phyloP scores from a whole-genome alignment of 2,888 invertebrate species.

The Scaptomyza caliginosa region DNA sequence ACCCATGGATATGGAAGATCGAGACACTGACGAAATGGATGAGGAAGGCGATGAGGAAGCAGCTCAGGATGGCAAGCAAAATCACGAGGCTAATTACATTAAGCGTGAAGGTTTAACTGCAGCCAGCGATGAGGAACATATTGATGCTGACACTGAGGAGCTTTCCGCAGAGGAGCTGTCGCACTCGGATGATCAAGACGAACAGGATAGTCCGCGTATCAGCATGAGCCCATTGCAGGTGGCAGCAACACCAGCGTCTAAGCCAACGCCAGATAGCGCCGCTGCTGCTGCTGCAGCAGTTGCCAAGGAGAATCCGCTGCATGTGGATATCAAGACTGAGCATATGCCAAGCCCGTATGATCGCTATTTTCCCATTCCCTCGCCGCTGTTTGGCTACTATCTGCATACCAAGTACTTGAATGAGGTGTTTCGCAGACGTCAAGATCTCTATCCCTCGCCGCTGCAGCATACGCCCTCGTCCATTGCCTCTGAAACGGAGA shows the following conservation, averaged over 20 bases:
- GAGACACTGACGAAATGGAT: conserved; percentile 37
- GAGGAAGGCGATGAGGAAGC: conserved; percentile 45
- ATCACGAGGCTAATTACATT: conserved; percentile 61
- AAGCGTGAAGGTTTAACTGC: conserved; percentile 53
- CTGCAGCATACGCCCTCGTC: conserved; percentile 83
- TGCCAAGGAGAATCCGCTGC: conserved; percentile 81
- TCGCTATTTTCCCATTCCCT: conserved; percentile 84
- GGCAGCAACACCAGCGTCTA: conserved; percentile 45
- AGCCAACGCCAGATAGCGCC: conserved; percentile 25
- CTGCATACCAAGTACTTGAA: conserved; percentile 87
- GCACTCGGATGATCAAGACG: conserved; percentile 61
- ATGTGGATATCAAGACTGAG: conserved; percentile 84
- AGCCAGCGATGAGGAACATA: conserved; percentile 79
- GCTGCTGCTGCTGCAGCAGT: conserved; percentile 14
- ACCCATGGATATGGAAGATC: conserved; percentile 71
- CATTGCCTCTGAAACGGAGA: conserved; percentile 81
- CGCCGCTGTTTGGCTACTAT: conserved; percentile 86
- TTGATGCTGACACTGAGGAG: conserved; percentile 66
- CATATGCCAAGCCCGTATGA: conserved; percentile 83
- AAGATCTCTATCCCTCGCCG: conserved; percentile 86
- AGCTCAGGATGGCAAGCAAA: conserved; percentile 34
- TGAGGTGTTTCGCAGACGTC: conserved; percentile 86
- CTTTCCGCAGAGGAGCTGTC: conserved; percentile 73
- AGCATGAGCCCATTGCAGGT: conserved; percentile 82
- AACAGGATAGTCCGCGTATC: conserved; percentile 80